phyloP scores from a whole-genome alignment of 2,797 vertebrate genomes.

The Acanthurus tractus region DNA sequence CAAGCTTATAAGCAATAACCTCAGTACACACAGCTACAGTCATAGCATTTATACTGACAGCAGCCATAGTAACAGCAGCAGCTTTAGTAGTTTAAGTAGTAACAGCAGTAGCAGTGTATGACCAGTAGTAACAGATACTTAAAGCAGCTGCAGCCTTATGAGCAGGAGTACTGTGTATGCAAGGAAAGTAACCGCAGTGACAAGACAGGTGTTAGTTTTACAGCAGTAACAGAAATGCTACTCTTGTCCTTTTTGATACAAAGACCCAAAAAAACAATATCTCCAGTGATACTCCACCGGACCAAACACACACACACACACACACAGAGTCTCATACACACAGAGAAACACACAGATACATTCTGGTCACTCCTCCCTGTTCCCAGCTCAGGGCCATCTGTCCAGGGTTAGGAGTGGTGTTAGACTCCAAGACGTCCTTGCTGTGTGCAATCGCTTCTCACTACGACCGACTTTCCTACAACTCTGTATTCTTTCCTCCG shows the following conservation, averaged over 20 bases:
- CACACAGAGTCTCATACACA: neutral
- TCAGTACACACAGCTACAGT: neutral
- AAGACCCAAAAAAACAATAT: neutral
- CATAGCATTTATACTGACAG: neutral
- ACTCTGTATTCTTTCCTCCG: neutral
- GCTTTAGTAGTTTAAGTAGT: neutral
- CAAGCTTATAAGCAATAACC: neutral
- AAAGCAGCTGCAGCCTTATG: neutral
- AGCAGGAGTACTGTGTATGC: neutral
- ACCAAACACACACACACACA: neutral
- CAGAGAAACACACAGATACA: slow-evolving; percentile 16
- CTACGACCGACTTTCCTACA: slow-evolving; percentile 24
- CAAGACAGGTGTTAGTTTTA: neutral
- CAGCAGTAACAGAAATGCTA: slow-evolving; percentile 8
- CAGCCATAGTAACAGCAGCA: too few relatives aligned
- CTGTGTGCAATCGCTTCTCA: slow-evolving; percentile 39
- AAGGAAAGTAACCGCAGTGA: neutral
- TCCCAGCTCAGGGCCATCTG: slow-evolving; percentile 59
- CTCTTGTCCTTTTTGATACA: neutral
- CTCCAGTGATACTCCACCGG: neutral
- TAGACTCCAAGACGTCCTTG: slow-evolving; percentile 63
- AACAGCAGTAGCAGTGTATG: neutral
- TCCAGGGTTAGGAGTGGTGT: slow-evolving; percentile 54
- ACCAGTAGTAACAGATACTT: neutral
- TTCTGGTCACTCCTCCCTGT: slow-evolving; percentile 40